Base-by-base conservation (phyloP, 2,888 invertebrate species). In the Drosophila percnosoma region DNA sequence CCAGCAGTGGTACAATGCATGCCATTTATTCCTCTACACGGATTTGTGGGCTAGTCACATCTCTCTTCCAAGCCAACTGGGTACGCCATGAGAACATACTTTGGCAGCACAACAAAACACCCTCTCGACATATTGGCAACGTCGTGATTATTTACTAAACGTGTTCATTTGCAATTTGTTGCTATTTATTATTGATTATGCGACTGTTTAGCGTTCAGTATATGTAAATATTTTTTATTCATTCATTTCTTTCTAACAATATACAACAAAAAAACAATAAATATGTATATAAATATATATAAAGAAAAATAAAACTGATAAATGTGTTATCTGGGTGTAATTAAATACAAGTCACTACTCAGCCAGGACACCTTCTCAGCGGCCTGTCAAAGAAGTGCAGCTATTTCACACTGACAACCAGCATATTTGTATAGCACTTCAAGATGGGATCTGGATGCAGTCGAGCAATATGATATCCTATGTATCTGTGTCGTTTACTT, bases 201-300 rank as follows among this genome's bases (percentile, higher is more conserved):
- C 77, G 87, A 87, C 80, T 88, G 71, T 87, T 88, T 87, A 87
- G 79, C 89, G 79, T 71, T 75, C 78, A 73, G 78, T 78, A 75
- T 88, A 84, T 80, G 86, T 77, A 87, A 87, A 88, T 86, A 88
- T 87, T 83, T 83, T 84, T 58, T 84, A 80, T 78, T 83, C 83
- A 82, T 79, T 81, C 73, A 80, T 59, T 68, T 66, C 76, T 69
- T 64, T 74, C 58, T 64, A 68, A 73, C 68, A 74, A 67, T 61
- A 66, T 52, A 69, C 33, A 51, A 51, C 51, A 53, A 36, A 6
- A 40, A 59, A 4, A 27, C 0, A 27, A 68, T 34, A 40, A 11
- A 45, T 11, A 33, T 11, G 0, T 11, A 34, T 31, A 11, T 52
- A 33, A 4, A 10, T 33, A 33, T 33, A 33, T 33, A 33, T 33